Evolutionary conservation across 2,888 invertebrate genomes (phyloP).

Genomic region (Thera britannica): DNA sequence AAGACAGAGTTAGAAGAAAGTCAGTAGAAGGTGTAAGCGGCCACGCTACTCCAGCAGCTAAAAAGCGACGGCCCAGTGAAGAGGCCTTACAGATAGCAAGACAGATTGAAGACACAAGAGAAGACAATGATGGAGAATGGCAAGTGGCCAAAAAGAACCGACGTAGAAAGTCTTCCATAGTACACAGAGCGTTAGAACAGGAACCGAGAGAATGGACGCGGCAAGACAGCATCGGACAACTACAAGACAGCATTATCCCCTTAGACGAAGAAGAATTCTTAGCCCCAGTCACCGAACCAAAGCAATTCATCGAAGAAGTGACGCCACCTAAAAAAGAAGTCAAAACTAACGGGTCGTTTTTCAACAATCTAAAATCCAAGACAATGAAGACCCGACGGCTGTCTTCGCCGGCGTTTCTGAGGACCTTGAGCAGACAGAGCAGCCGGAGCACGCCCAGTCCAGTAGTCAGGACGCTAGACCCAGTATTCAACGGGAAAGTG

Average conservation of each 20-base stretch:
- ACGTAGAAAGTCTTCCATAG: slow-evolving; percentile 76
- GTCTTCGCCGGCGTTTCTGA: slow-evolving; percentile 85
- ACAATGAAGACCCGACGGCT: slow-evolving; percentile 81
- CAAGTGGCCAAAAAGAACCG: slow-evolving; percentile 77
- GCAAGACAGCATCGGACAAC: slow-evolving; percentile 67
- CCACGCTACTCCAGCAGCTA: slow-evolving; percentile 80
- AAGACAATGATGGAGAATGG: slow-evolving; percentile 77
- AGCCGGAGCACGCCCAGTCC: slow-evolving; percentile 74
- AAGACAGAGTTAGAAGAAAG: slow-evolving; percentile 82
- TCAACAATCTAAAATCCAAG: slow-evolving; percentile 76
- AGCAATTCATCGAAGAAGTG: slow-evolving; percentile 64
- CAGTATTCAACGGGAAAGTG: slow-evolving; percentile 71
- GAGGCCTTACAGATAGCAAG: slow-evolving; percentile 87
- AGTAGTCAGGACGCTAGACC: slow-evolving; percentile 63
- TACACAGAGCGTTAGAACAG: slow-evolving; percentile 70
- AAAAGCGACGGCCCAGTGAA: slow-evolving; percentile 90
- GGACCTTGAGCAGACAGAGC: slow-evolving; percentile 83
- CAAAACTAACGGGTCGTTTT: slow-evolving; percentile 79
- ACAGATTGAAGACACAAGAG: slow-evolving; percentile 83
- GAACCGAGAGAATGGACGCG: slow-evolving; percentile 66
- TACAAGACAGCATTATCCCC: slow-evolving; percentile 80
- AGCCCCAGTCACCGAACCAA: slow-evolving; percentile 77
- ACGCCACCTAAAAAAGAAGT: slow-evolving; percentile 63
- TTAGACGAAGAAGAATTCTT: slow-evolving; percentile 84
- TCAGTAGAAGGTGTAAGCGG: slow-evolving; percentile 87